A percentile compares a stretch with the other conserved stretches of the same genome.
phyloP scores from a whole-genome alignment of 1,140 invertebrate species.

The Meloidogyne hapla region DNA sequence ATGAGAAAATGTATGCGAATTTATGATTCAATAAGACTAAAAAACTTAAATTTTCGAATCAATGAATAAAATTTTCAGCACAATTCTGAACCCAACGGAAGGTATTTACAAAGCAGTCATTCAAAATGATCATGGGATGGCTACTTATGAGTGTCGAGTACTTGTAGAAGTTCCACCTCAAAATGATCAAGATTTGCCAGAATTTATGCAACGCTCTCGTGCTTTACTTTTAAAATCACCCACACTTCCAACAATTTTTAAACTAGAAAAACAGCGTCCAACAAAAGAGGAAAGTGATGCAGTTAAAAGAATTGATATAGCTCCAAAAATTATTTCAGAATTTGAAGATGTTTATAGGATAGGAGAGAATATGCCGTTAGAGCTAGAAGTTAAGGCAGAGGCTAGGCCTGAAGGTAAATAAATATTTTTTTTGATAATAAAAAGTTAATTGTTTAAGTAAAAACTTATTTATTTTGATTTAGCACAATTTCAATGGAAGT shows the following conservation, averaged over 20 bases:
- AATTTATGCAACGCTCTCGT: conserved; percentile 22
- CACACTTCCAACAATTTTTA: conserved; percentile 6
- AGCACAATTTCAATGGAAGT: conserved; percentile 52
- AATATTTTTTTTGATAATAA: no score
- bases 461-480: not conserved
- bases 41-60: no score
- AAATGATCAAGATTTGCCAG: conserved; percentile 27
- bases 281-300: not conserved
- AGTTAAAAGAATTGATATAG: conserved; percentile 40
- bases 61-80: conserved; percentile 3
- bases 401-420: conserved; percentile 46
- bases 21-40: no score
- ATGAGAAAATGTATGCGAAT: conserved; percentile 16
- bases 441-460: not conserved
- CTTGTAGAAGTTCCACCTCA: conserved; percentile 33
- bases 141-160: conserved; percentile 41
- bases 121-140: conserved; percentile 46
- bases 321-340: conserved; percentile 44
- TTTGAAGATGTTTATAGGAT: conserved; percentile 40
- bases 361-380: conserved; percentile 39
- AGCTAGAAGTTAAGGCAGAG: conserved; percentile 50
- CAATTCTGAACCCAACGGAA: conserved; percentile 33
- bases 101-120: conserved; percentile 45
- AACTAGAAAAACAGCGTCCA: conserved; percentile 20
- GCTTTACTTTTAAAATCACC: not conserved